phyloP scores from a whole-genome alignment of 2,797 vertebrate genomes.

The Ctenochaetus hawaiiensis region DNA sequence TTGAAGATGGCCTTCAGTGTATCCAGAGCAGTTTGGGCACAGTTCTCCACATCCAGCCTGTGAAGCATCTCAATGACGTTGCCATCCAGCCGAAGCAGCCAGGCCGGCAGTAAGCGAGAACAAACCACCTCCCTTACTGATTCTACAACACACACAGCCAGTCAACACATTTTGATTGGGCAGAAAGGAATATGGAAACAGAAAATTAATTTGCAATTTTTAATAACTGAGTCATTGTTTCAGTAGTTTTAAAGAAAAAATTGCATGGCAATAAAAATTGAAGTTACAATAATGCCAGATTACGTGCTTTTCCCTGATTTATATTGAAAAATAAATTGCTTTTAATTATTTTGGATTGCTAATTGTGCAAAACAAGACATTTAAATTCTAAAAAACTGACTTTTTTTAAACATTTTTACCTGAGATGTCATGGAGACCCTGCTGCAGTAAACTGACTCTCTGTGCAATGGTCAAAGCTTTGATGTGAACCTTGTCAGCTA shows the following conservation, averaged over 20 bases:
- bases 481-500: constrained; percentile 95
- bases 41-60: constrained; percentile 95
- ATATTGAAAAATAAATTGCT: background rate
- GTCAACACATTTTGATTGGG: background rate
- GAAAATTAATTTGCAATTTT: background rate
- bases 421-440: constrained; percentile 93
- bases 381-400: background rate
- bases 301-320: background rate
- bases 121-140: constrained; percentile 89
- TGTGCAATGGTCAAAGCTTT: constrained; percentile 94
- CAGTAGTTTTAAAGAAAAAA: background rate
- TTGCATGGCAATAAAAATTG: no score
- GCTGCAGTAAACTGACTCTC: constrained; percentile 93
- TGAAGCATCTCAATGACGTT: constrained; percentile 92
- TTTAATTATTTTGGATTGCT: background rate
- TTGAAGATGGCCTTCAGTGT: constrained; percentile 88
- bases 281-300: background rate
- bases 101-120: constrained; percentile 90
- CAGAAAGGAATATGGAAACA: background rate
- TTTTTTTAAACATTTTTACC: constrained; percentile 80
- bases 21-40: constrained; percentile 87
- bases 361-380: background rate
- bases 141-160: constrained; percentile 76
- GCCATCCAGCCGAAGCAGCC: constrained; percentile 89
- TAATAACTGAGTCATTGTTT: background rate